Percentiles rank a stretch among this genome's conserved stretches.
phyloP scores from a whole-genome alignment of 2,888 invertebrate genomes.

The Drosophila nr. perissopoda region DNA sequence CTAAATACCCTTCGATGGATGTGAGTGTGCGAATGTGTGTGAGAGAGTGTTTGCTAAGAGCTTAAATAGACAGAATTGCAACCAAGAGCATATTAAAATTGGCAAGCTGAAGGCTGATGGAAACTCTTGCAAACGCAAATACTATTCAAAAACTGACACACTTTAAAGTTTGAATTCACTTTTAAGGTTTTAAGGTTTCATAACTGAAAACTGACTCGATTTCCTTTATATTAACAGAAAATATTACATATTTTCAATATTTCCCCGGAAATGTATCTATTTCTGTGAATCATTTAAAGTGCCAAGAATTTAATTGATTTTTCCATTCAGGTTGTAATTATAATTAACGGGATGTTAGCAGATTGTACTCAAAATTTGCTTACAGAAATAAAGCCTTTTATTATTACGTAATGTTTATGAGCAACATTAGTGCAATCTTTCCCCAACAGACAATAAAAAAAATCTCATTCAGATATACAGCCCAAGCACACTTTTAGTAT shows the following conservation, averaged over 20 bases:
- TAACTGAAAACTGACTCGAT: neutral
- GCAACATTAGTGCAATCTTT: neutral
- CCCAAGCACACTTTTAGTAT: slow-evolving; percentile 29
- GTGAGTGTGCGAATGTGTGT: neutral
- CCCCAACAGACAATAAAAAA: slow-evolving; percentile 7
- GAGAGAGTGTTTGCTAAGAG: slow-evolving; percentile 10
- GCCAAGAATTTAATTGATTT: neutral
- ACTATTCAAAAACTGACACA: neutral
- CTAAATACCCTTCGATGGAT: neutral
- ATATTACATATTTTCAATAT: neutral
- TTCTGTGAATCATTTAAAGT: neutral
- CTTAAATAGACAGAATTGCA: slow-evolving; percentile 9
- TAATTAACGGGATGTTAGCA: neutral
- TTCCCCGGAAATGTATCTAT: neutral
- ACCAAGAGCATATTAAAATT: neutral
- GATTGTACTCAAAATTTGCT: too few relatives aligned
- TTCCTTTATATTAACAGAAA: neutral
- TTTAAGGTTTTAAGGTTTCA: neutral
- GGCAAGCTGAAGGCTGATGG: neutral
- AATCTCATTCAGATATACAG: slow-evolving; percentile 6
- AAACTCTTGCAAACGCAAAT: neutral
- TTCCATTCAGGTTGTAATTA: neutral
- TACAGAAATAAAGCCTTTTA: neutral
- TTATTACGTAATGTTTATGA: neutral
- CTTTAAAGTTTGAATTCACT: neutral